These are phyloP conservation scores for Gallinago paraguaiae DNA, from an alignment of 2,113 vertebrate species.

Conservation along the genomic window DNA sequence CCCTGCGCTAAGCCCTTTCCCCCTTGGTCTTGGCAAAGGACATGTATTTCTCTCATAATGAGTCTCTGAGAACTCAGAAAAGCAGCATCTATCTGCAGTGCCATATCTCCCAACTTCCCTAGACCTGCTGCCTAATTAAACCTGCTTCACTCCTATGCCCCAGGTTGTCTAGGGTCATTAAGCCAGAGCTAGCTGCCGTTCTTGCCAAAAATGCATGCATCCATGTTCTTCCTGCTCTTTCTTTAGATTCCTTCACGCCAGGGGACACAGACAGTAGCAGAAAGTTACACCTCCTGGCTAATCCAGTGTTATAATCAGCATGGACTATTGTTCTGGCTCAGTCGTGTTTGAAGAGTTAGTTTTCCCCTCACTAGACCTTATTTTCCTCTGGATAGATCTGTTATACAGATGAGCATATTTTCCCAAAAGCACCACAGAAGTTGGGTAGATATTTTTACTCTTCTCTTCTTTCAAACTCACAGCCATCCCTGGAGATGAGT, in stretches of 20 bases:
- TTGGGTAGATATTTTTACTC: not conserved
- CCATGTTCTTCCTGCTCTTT: not conserved
- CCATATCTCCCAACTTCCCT: not conserved
- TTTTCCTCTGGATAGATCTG: not conserved
- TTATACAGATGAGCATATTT: not conserved
- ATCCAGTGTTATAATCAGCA: constrained; percentile 2
- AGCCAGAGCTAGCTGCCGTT: not conserved
- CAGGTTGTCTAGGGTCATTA: constrained; percentile 50
- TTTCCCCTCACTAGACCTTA: not conserved
- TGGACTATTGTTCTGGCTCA: not conserved
- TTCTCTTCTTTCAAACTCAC: not conserved
- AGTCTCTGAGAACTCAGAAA: not conserved
- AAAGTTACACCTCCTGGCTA: constrained; percentile 33
- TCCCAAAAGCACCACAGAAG: not conserved
- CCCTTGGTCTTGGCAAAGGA: constrained; percentile 23
- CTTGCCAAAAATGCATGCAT: constrained; percentile 31
- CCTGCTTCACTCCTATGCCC: constrained; percentile 35
- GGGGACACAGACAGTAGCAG: not conserved
- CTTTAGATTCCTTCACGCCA: constrained; percentile 9
- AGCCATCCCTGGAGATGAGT: not conserved
- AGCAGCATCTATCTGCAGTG: not conserved
- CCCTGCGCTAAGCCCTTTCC: not conserved
- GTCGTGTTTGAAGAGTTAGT: not conserved
- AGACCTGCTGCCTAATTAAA: constrained; percentile 43
- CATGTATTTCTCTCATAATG: not conserved